Evolutionary conservation across 2,113 vertebrate species (phyloP).

Genomic region (Eurypyga helias): DNA sequence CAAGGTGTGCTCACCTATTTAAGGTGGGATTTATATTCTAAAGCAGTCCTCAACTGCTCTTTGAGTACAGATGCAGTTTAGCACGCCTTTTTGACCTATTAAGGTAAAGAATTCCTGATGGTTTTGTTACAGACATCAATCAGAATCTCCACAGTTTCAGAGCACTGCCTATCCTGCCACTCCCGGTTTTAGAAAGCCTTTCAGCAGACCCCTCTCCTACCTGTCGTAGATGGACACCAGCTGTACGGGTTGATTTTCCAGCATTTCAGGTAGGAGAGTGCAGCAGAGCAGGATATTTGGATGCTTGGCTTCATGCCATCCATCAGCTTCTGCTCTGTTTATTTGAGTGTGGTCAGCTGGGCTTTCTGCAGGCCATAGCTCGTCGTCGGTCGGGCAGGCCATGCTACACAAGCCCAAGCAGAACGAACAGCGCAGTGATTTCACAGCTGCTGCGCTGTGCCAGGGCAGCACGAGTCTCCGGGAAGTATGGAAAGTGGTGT

Average conservation of each 20-base stretch:
- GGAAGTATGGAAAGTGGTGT: not conserved
- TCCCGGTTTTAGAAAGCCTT: not conserved
- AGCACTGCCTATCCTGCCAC: not conserved
- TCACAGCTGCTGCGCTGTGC: not conserved
- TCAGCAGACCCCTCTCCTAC: not conserved
- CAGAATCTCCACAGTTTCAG: not conserved
- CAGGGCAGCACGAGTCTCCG: not conserved
- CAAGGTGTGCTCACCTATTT: not conserved
- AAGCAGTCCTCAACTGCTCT: not conserved
- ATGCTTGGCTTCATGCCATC: not conserved
- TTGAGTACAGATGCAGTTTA: not conserved
- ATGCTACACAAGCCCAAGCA: rapidly evolving
- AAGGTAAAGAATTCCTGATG: not conserved
- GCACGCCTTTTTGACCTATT: not conserved
- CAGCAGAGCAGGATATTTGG: not conserved
- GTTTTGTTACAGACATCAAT: not conserved
- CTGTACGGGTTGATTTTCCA: not conserved
- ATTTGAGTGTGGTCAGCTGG: not conserved
- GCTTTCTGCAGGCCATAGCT: not conserved
- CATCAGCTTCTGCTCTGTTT: not conserved
- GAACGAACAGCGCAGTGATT: not conserved
- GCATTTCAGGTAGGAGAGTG: not conserved
- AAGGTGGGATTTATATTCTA: not conserved
- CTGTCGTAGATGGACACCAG: not conserved
- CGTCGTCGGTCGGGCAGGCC: not conserved